phyloP scores from a whole-genome alignment of 2,113 vertebrate species.

The Sylvia atricapilla region DNA sequence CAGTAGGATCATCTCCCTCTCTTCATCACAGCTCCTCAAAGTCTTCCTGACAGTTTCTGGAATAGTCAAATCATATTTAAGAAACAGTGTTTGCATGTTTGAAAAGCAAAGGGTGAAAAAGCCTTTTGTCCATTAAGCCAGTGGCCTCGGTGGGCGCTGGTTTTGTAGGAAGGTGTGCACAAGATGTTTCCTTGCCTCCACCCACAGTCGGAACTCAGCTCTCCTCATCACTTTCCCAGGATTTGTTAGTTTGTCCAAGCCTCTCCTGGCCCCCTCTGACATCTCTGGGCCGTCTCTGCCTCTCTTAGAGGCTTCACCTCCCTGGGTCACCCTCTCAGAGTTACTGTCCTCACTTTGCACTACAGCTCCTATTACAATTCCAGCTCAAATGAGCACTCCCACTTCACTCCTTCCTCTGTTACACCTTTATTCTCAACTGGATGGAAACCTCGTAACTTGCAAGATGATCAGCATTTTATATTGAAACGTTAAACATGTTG shows the following conservation, averaged over 20 bases:
- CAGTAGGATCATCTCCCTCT: not conserved
- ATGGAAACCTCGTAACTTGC: conserved; percentile 3
- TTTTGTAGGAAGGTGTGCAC: conserved; percentile 15
- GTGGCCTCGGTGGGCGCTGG: not conserved
- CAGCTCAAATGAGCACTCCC: not conserved
- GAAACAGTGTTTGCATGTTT: not conserved
- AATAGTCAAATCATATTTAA: not conserved
- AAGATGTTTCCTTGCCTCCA: not conserved
- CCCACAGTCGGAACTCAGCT: not conserved
- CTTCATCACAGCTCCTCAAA: not conserved
- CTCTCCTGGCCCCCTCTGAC: not conserved
- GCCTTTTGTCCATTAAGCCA: conserved; percentile 18
- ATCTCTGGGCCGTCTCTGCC: not conserved
- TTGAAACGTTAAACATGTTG: conserved; percentile 54
- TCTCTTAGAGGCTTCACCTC: not conserved
- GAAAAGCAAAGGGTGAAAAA: not conserved
- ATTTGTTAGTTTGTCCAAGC: not conserved
- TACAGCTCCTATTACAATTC: not conserved
- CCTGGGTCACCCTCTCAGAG: not conserved
- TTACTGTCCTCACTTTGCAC: not conserved
- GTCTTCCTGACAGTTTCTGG: not conserved
- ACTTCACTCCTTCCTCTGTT: not conserved
- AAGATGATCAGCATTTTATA: conserved; percentile 20
- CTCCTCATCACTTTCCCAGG: not conserved
- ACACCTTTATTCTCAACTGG: not conserved